Evolutionary conservation across 92 coral and sea anemone genomes (phyloP).

Genomic region (Actinostola sp.): DNA sequence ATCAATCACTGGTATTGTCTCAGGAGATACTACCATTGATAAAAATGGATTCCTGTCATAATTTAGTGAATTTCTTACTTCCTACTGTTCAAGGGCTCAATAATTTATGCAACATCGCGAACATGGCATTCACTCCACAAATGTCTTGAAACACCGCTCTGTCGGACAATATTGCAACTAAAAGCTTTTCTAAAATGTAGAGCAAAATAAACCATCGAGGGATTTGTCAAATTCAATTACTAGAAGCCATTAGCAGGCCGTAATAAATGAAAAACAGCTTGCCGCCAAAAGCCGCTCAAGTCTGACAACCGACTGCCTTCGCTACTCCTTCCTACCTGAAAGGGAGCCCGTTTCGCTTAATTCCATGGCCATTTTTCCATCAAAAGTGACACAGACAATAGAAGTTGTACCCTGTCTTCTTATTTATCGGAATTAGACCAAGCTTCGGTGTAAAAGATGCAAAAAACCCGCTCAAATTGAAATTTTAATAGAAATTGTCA

Average conservation of each 20-base stretch:
- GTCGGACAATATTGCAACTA: neutral
- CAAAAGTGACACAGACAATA: neutral
- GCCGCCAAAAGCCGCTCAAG: conserved; percentile 24
- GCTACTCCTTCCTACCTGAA: conserved; percentile 31
- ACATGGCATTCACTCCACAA: neutral
- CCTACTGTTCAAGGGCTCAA: neutral
- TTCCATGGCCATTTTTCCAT: conserved; percentile 19
- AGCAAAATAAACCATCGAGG: neutral
- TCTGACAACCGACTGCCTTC: conserved; percentile 1
- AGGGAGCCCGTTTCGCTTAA: conserved; percentile 18
- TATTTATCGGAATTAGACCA: neutral
- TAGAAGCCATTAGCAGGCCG: neutral
- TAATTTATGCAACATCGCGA: conserved; percentile 2
- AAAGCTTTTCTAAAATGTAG: neutral
- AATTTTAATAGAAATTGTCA: neutral
- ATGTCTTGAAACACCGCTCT: neutral
- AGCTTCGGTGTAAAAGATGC: neutral
- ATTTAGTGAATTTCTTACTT: neutral
- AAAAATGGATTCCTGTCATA: conserved; percentile 1
- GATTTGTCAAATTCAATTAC: neutral
- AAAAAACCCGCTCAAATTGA: conserved; percentile 5
- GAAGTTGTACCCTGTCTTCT: neutral
- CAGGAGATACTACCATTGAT: neutral
- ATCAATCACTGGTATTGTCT: neutral
- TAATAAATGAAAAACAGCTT: neutral